A percentile compares a stretch with the other conserved stretches of the same genome.
These are phyloP conservation scores for Papilio polytes DNA, from an alignment of 1,140 invertebrate species.

Conservation along the genomic window DNA sequence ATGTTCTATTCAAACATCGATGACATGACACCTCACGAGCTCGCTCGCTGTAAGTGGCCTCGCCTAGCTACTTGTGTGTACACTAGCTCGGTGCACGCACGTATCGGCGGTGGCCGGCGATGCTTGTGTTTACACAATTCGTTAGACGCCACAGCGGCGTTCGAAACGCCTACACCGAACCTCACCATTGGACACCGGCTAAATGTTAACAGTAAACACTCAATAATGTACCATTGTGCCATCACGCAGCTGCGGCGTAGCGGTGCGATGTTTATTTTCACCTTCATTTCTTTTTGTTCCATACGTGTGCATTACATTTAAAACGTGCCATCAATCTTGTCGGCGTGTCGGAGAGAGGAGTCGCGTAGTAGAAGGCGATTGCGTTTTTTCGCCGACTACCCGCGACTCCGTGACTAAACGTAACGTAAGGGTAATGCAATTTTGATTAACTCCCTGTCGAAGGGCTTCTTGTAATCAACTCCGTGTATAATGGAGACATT, in stretches of 20 bases:
- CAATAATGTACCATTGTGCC: constrained; percentile 58
- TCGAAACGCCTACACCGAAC: constrained; percentile 64
- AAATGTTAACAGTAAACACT: constrained; percentile 65
- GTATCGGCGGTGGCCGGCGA: constrained; percentile 61
- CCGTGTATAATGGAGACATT: constrained; percentile 68
- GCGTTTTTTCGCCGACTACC: constrained; percentile 58
- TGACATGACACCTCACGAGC: constrained; percentile 57
- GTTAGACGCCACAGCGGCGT: constrained; percentile 62
- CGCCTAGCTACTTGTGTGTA: constrained; percentile 69
- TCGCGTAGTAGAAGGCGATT: constrained; percentile 46
- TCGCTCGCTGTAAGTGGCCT: constrained; percentile 49
- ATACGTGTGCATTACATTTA: constrained; percentile 42
- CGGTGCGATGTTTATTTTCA: constrained; percentile 23
- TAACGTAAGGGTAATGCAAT: constrained; percentile 71
- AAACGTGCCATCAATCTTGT: constrained; percentile 65
- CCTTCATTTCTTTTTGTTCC: constrained; percentile 22
- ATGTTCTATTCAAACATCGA: constrained; percentile 52
- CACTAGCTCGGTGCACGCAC: constrained; percentile 58
- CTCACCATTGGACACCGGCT: constrained; percentile 59
- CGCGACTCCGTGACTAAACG: constrained; percentile 68
- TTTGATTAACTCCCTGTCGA: constrained; percentile 71
- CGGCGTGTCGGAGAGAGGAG: constrained; percentile 48
- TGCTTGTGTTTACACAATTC: constrained; percentile 72
- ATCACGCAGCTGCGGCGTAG: constrained; percentile 32
- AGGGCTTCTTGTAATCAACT: constrained; percentile 53